These are phyloP conservation scores for Gerris lacustris DNA, from an alignment of 2,888 invertebrate genomes.

Conservation along the genomic window DNA sequence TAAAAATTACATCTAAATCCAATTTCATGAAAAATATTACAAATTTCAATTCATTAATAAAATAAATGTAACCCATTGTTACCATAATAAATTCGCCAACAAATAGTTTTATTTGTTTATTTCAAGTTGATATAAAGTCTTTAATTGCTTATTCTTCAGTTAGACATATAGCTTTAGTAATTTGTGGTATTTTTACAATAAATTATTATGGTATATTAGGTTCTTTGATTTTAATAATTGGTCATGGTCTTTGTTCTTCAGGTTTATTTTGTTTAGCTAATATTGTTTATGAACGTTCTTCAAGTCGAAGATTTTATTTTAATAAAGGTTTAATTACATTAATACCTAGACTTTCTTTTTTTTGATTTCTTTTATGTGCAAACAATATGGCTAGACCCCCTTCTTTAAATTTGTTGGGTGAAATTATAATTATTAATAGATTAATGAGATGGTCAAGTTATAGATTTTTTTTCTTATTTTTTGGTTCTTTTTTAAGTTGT, in stretches of 20 bases:
- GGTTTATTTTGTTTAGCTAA: neutral
- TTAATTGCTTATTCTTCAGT: constrained; percentile 55
- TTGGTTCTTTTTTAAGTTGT: no score
- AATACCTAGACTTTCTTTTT: no score
- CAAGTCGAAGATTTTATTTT: neutral
- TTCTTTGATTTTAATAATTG: neutral
- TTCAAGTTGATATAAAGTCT: constrained; percentile 55
- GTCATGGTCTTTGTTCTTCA: neutral
- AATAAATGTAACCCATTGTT: no score
- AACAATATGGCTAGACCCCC: no score
- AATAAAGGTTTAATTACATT: neutral
- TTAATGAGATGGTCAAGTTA: no score
- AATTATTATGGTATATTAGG: neutral
- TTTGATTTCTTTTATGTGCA: no score
- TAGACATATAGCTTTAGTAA: constrained; percentile 53
- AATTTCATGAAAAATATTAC: constrained; percentile 40
- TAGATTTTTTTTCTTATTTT: no score
- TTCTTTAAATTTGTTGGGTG: no score
- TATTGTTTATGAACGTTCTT: neutral
- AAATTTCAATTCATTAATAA: no score
- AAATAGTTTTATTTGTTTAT: constrained; percentile 53
- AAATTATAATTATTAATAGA: no score
- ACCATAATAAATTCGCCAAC: constrained; percentile 40
- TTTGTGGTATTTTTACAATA: constrained; percentile 39
- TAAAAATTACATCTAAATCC: no score